Evolutionary conservation across 2,113 vertebrate genomes (phyloP).

Genomic region (Colaptes auratus): DNA sequence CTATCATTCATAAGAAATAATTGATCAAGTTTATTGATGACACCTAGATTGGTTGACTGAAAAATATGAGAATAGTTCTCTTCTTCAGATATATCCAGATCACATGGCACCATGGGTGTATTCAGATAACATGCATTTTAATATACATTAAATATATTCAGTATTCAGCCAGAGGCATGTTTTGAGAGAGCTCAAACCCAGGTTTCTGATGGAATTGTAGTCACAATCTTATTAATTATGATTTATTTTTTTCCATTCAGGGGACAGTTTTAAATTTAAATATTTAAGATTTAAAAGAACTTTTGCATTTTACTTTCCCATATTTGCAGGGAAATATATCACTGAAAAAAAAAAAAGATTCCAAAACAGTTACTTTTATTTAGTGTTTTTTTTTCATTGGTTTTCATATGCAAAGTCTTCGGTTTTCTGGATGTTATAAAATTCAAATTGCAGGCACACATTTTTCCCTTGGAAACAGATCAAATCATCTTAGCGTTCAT

Average conservation of each 20-base stretch:
- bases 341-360: not conserved
- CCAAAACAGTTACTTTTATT: not conserved
- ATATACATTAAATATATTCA: conserved; percentile 39
- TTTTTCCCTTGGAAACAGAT: conserved; percentile 43
- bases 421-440: conserved; percentile 2
- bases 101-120: not conserved
- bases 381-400: not conserved
- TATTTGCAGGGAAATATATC: not conserved
- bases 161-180: conserved; percentile 56
- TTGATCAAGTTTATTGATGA: not conserved
- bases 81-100: not conserved
- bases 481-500: conserved; percentile 8
- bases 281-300: not conserved
- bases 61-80: not conserved
- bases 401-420: conserved; percentile 30
- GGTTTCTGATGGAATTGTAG: conserved; percentile 6
- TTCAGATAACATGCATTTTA: conserved; percentile 38
- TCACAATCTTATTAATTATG: conserved; percentile 27
- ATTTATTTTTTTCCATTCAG: not conserved
- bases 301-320: not conserved
- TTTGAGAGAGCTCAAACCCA: conserved; percentile 22
- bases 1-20: not conserved
- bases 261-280: not conserved
- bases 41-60: not conserved
- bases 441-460: conserved; percentile 11